A percentile compares a stretch with the other conserved stretches of the same genome.
These are phyloP conservation scores for Aurelia aurita DNA, from an alignment of 30 jellyfish, hydroid and myxozoan species.

Conservation along the genomic window DNA sequence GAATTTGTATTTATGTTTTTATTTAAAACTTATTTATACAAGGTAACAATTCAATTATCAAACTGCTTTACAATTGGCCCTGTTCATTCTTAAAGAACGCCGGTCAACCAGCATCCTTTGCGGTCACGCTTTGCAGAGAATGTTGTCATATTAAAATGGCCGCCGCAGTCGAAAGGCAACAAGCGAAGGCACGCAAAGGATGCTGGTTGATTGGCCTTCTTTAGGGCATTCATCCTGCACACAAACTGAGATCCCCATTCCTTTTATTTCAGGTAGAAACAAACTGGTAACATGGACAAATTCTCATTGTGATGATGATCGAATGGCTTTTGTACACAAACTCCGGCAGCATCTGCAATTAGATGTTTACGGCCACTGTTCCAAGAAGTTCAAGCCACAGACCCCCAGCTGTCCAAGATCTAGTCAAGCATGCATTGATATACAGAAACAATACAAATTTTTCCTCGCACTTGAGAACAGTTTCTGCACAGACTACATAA, in stretches of 20 bases:
- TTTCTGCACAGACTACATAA: constrained; percentile 84
- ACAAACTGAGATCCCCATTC: neutral
- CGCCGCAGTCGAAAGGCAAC: no score
- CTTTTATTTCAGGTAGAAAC: constrained; percentile 45
- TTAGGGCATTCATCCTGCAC: no score
- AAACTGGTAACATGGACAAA: constrained; percentile 65
- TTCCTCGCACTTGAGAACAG: constrained; percentile 90
- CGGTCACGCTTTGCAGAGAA: no score
- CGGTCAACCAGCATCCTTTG: no score
- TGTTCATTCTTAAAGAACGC: no score
- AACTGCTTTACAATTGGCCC: no score
- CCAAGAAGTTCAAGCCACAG: constrained; percentile 44
- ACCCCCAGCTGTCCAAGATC: constrained; percentile 68
- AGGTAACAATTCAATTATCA: no score
- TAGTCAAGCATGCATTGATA: constrained; percentile 48
- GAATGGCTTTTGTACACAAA: constrained; percentile 59
- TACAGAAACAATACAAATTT: constrained; percentile 80
- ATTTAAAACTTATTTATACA: no score
- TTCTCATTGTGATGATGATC: constrained; percentile 73
- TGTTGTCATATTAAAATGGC: no score
- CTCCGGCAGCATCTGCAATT: constrained; percentile 50
- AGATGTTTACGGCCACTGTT: constrained; percentile 92
- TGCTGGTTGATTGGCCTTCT: no score
- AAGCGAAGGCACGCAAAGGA: no score
- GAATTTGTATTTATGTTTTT: no score